phyloP scores from a whole-genome alignment of 2,113 vertebrate species.

The Sylvia atricapilla region DNA sequence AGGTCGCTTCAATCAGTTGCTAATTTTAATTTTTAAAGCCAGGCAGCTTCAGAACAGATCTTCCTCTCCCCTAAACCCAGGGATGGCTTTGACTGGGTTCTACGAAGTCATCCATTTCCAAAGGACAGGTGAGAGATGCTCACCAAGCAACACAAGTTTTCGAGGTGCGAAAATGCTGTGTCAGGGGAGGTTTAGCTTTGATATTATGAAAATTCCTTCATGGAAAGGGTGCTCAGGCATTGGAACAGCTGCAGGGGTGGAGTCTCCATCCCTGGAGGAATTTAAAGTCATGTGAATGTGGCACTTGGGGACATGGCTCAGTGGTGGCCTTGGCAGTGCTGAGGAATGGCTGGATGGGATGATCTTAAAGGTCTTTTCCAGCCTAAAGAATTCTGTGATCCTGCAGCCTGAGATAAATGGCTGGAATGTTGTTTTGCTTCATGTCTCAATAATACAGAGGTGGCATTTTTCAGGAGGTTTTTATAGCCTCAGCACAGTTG shows the following conservation, averaged over 20 bases:
- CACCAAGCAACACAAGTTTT: background rate
- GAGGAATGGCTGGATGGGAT: background rate
- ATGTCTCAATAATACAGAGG: constrained; percentile 11
- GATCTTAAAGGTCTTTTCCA: background rate
- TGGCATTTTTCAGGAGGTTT: constrained; percentile 43
- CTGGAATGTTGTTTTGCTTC: constrained; percentile 3
- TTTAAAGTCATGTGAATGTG: background rate
- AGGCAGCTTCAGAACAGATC: background rate
- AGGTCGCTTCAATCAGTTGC: accelerated
- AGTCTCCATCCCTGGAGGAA: background rate
- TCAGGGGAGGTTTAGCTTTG: too few species aligned
- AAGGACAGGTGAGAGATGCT: background rate
- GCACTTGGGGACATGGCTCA: background rate
- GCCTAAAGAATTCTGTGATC: background rate
- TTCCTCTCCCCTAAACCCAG: background rate
- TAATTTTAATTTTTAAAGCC: background rate
- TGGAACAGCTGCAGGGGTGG: background rate
- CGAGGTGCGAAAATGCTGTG: background rate
- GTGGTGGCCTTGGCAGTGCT: background rate
- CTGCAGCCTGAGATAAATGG: background rate
- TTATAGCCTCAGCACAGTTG: constrained; percentile 12
- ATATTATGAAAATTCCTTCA: background rate
- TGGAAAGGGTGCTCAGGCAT: background rate
- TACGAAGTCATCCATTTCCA: background rate
- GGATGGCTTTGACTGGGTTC: background rate